Evolutionary conservation across 2,888 invertebrate genomes (phyloP).

Genomic region (Oithona nana): DNA sequence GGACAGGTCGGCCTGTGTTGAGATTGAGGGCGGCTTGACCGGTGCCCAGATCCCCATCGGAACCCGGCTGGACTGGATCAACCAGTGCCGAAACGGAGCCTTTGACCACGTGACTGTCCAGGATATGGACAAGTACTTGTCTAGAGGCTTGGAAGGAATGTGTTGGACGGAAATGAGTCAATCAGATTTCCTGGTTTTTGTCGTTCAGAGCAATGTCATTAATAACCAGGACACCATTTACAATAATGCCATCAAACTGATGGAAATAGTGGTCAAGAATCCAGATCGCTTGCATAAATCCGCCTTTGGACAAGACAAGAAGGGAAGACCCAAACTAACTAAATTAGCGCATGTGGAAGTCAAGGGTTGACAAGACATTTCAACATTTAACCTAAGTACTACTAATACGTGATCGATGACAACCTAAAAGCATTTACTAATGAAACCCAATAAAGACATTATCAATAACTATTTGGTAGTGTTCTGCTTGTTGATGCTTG

Average conservation of each 20-base stretch:
- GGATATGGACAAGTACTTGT: conserved; percentile 11
- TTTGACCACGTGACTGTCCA: not conserved
- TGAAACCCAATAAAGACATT: too few species aligned
- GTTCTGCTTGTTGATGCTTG: too few species aligned
- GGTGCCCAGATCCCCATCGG: conserved; percentile 6
- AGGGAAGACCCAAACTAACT: too few species aligned
- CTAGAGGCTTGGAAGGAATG: conserved; percentile 2
- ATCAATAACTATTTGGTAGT: too few species aligned
- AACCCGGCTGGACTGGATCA: conserved; percentile 5
- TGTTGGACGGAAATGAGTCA: conserved; percentile 13
- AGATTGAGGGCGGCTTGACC: not conserved
- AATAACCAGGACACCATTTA: not conserved
- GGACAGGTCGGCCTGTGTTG: not conserved
- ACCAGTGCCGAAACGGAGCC: not conserved
- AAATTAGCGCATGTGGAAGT: too few species aligned
- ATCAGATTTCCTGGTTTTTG: conserved; percentile 3
- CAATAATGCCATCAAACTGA: not conserved
- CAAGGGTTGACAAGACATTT: too few species aligned
- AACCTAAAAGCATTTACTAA: too few species aligned
- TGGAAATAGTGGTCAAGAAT: conserved; percentile 13
- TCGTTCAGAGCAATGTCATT: not conserved
- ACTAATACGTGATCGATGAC: too few species aligned
- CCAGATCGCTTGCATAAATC: conserved; percentile 4
- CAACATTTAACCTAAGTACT: too few species aligned
- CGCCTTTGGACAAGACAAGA: too few species aligned